These are phyloP conservation scores for Brachypalpus laphriformis DNA, from an alignment of 2,888 invertebrate species.

Conservation along the genomic window DNA sequence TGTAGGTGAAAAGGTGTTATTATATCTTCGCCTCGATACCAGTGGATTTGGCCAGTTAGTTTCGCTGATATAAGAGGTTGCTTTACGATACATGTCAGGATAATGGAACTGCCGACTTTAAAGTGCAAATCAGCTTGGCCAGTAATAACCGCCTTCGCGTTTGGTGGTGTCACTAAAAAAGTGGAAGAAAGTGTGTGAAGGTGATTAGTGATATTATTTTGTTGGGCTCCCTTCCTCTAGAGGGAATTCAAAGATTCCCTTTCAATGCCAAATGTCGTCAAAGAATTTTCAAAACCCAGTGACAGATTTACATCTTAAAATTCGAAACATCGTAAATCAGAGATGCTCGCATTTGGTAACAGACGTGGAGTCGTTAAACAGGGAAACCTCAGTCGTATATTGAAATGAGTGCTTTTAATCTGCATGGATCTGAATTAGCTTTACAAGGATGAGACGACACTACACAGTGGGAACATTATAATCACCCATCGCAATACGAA, in stretches of 20 bases:
- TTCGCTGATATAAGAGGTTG: constrained; percentile 85
- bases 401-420: too few relatives aligned
- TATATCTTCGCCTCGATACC: constrained; percentile 85
- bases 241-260: not conserved
- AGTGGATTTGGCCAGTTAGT: constrained; percentile 88
- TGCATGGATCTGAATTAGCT: too few relatives aligned
- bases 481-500: constrained; percentile 1
- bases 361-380: too few relatives aligned
- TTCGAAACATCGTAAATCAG: too few relatives aligned
- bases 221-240: too few relatives aligned
- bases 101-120: constrained; percentile 89
- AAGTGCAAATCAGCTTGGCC: constrained; percentile 88
- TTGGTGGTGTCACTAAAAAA: constrained; percentile 83
- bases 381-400: too few relatives aligned
- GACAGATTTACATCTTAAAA: too few relatives aligned
- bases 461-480: not conserved
- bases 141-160: constrained; percentile 87
- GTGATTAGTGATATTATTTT: not conserved
- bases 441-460: not conserved
- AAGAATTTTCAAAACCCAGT: too few relatives aligned
- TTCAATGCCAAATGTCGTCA: too few relatives aligned
- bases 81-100: constrained; percentile 88
- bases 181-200: too few relatives aligned
- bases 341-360: too few relatives aligned
- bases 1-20: constrained; percentile 79